Evolutionary conservation across 2,113 vertebrate species (phyloP), one percentile per base, ranked within the genome.

Genomic region (Hypomesus transpacificus): DNA sequence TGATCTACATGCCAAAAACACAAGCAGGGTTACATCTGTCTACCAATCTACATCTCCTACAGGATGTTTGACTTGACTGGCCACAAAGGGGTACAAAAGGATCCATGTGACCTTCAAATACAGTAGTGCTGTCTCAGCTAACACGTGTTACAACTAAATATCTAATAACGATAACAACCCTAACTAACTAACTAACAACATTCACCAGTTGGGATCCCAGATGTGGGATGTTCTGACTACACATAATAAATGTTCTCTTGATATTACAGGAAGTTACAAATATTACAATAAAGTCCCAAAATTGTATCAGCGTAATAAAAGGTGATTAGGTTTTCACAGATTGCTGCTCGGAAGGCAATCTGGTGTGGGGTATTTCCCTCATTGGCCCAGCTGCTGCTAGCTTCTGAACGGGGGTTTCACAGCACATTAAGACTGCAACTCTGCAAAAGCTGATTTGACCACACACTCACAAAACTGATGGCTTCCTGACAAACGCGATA

Each of bases 1-100:
- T 98, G 96, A 86, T 98, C 96, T 98, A 26, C 3, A n/a, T 60
- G 70, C 0, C n/a, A 57, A 51, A 52, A 0, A 50, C 2, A 53
- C 1, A 26, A 4, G 53, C 7, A 26, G 21, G 39, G 9, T 46
- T 46, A 46, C 5, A 9, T 9, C 39, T 46, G 9, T 46, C 39
- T 9, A 46, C 39, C 39, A 46, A 46, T 46, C 8, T 46, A 46
- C 39, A 46, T 46, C n/a, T 56, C 1, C 5, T 34, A 18, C 16
- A 56, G n/a, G 17, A 56, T 56, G 54, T 18, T 17, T 20, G 16
- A 56, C 53, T 54, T 14, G 1, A 54, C 53, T 54, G 53, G 53
- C 9, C 14, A 54, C 9, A 54, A 34, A 34, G 31, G 31, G 4
- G 5, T 7, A 34, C 39, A 46, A 46, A 11, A 11, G 39, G 39